phyloP scores from a whole-genome alignment of 2,113 vertebrate genomes.

The Acinonyx jubatus region DNA sequence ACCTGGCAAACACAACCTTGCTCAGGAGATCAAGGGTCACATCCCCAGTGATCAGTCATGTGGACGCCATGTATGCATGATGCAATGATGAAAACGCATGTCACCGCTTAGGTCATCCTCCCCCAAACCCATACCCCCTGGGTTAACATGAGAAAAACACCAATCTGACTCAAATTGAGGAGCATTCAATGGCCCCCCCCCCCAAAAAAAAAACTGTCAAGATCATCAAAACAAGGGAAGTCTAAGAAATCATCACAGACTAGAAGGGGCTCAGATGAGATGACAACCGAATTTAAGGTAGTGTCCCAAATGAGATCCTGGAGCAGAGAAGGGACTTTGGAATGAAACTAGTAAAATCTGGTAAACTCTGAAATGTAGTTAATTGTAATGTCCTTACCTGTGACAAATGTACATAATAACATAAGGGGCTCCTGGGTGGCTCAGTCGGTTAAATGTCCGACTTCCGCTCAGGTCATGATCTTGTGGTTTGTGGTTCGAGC shows the following conservation, averaged over 20 bases:
- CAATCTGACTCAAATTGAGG: neutral
- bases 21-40: neutral
- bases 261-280: neutral
- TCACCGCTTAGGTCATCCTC: neutral
- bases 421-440: neutral
- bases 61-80: neutral
- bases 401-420: neutral
- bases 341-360: neutral
- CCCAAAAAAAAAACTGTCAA: neutral
- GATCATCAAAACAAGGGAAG: neutral
- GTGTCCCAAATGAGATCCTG: neutral
- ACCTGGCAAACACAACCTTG: rapidly evolving
- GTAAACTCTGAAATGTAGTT: neutral
- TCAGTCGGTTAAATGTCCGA: neutral
- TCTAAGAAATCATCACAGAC: neutral
- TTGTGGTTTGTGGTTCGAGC: neutral
- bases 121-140: neutral
- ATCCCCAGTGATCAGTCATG: rapidly evolving
- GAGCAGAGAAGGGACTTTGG: neutral
- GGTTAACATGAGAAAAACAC: neutral
- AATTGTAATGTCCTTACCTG: neutral
- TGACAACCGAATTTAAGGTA: neutral
- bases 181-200: neutral
- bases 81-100: rapidly evolving
- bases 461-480: neutral